A percentile compares a stretch with the other conserved stretches of the same genome.
Conservation (phyloP, 2,888 invertebrate genomes). For the Tenthredo livida region DNA sequence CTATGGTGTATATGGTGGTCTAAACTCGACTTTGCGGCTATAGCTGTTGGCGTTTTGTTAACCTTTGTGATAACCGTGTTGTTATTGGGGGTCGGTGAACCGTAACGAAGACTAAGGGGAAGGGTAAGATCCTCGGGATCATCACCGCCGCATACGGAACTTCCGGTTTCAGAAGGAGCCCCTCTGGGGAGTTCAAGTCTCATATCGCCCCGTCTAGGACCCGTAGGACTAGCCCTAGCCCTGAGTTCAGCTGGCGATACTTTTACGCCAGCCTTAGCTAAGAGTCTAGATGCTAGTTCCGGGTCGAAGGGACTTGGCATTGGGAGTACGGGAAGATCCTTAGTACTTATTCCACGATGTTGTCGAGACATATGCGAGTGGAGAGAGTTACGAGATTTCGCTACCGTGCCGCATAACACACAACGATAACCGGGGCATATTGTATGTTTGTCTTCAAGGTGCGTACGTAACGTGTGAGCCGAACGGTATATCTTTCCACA, state of each 20-base stretch:
- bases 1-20: constrained; percentile 83
- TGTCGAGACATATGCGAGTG: constrained; percentile 97
- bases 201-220: constrained; percentile 88
- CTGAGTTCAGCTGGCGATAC: constrained; percentile 91
- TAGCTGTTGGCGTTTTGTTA: constrained; percentile 79
- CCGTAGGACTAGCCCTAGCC: constrained; percentile 92
- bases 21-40: constrained; percentile 83
- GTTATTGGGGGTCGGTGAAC: constrained; percentile 83
- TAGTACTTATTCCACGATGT: constrained; percentile 95
- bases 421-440: constrained; percentile 95
- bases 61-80: constrained; percentile 77
- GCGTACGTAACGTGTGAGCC: constrained; percentile 94
- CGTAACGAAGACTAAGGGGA: constrained; percentile 82
- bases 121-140: constrained; percentile 92
- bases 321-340: constrained; percentile 94
- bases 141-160: constrained; percentile 88
- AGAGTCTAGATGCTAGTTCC: constrained; percentile 88
- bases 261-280: constrained; percentile 94
- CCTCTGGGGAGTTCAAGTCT: constrained; percentile 88
- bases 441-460: constrained; percentile 95
- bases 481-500: constrained; percentile 96
- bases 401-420: constrained; percentile 94
- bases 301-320: constrained; percentile 97
- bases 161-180: constrained; percentile 85
- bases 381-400: constrained; percentile 93